A percentile compares a stretch with the other conserved stretches of the same genome.
Evolutionary conservation across 2,113 vertebrate species (phyloP).

Genomic region (Channa argus): DNA sequence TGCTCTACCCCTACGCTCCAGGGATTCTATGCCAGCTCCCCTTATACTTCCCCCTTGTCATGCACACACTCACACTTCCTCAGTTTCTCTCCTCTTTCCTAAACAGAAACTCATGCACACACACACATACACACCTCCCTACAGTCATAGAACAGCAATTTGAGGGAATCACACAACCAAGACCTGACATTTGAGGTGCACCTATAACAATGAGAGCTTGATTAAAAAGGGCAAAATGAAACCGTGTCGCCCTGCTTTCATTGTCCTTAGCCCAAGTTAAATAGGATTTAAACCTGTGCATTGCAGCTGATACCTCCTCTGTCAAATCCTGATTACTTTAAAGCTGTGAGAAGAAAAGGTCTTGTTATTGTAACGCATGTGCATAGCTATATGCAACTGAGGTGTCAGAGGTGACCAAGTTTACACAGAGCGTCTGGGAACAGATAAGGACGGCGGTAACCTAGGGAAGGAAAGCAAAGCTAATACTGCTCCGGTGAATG

Average conservation of each 20-base stretch:
- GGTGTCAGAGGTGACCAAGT: slow-evolving; percentile 64
- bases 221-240: slow-evolving; percentile 79
- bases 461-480: slow-evolving; percentile 34
- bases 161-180: slow-evolving; percentile 66
- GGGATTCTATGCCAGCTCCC: slow-evolving; percentile 75
- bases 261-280: slow-evolving; percentile 74
- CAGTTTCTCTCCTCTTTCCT: slow-evolving; percentile 19
- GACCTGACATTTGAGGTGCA: slow-evolving; percentile 74
- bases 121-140: slow-evolving; percentile 55
- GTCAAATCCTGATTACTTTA: slow-evolving; percentile 72
- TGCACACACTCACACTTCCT: slow-evolving; percentile 58
- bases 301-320: slow-evolving; percentile 66
- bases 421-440: slow-evolving; percentile 68
- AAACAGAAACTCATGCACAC: not conserved
- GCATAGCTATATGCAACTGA: slow-evolving; percentile 41
- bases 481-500: slow-evolving; percentile 56
- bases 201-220: slow-evolving; percentile 76
- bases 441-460: slow-evolving; percentile 66
- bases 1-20: slow-evolving; percentile 72
- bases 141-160: slow-evolving; percentile 70
- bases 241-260: slow-evolving; percentile 63
- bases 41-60: slow-evolving; percentile 73
- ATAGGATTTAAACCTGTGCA: slow-evolving; percentile 76
- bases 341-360: slow-evolving; percentile 60
- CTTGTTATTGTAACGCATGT: slow-evolving; percentile 61